A percentile compares a stretch with the other conserved stretches of the same genome.
These are phyloP conservation scores for Sebastolobus alascanus DNA, from an alignment of 2,797 vertebrate genomes.

Conservation along the genomic window DNA sequence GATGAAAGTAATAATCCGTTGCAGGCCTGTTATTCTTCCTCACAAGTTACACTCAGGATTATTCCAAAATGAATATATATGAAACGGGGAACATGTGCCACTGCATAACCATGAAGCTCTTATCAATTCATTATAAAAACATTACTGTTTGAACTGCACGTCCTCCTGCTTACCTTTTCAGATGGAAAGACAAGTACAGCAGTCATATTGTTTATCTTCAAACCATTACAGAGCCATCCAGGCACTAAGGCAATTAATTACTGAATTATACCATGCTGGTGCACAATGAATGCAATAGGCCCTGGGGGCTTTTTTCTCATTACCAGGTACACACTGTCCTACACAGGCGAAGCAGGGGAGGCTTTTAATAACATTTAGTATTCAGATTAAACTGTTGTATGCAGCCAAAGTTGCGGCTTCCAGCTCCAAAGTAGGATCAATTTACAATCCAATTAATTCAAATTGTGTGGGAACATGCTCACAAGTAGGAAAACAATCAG, in stretches of 20 bases:
- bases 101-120: constrained; percentile 1
- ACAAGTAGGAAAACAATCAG: constrained; percentile 58
- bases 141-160: constrained; percentile 11
- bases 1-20: neutral
- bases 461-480: constrained; percentile 66
- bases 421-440: constrained; percentile 69
- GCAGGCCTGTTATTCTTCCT: neutral
- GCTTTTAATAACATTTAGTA: constrained; percentile 81
- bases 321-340: constrained; percentile 77
- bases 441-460: constrained; percentile 75
- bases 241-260: constrained; percentile 78
- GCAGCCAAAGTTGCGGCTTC: constrained; percentile 54
- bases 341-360: constrained; percentile 48
- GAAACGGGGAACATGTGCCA: neutral
- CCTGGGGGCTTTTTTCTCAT: constrained; percentile 75
- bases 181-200: constrained; percentile 21
- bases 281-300: constrained; percentile 64
- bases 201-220: constrained; percentile 65
- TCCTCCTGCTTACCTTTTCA: constrained; percentile 11
- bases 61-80: constrained; percentile 1
- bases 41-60: neutral
- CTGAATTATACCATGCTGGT: constrained; percentile 71
- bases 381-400: constrained; percentile 74
- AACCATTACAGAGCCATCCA: constrained; percentile 64
- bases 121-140: constrained; percentile 41